Base-by-base conservation (phyloP, 2,113 vertebrate genomes). In the Rhagologus leucostigma region DNA sequence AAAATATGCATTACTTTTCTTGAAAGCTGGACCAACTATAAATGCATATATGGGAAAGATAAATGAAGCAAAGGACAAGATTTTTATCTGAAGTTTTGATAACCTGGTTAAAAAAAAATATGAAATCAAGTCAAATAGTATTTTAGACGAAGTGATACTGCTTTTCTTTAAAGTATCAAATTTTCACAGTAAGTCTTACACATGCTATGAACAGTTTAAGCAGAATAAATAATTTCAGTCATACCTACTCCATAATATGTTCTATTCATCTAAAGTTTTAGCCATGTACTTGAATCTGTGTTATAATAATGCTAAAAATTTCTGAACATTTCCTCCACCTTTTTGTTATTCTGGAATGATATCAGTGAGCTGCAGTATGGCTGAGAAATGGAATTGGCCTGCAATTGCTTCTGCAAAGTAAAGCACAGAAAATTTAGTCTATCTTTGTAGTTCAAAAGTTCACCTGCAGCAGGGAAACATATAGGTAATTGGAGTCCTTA, bases 371-470 rank as follows among this genome's bases (percentile, higher is more conserved):
- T 77, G 79, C 81, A 79, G 26, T 60, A 49, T 18, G n/a, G 5
- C 23, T 65, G 35, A 92, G 69, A 81, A 52, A 85, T 27, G 6
- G 86, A 65, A 79, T 9, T 78, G 44, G 15, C 50, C 52, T 87
- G 24, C 29, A 67, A 59, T 49, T 41, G 26, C 63, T 75, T 96
- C 85, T 85, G 71, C 29, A 87, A 86, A 84, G n/a, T n/a, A 53
- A 70, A 88, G 32, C 63, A 67, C 37, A 87, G 84, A 92, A 82
- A 87, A 84, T 74, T 46, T 70, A 22, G 92, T 94, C 88, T 78
- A 10, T 81, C 26, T 89, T 68, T 97, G 46, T 81, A 79, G 78
- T 88, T 97, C 88, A 92, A 89, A 79, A 97, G 93, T 96, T 96
- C 91, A 96, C 71, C 57, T 96, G 90, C 68, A 77, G 33, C 33